A percentile compares a stretch with the other conserved stretches of the same genome.
Conservation (phyloP, 2,113 vertebrate genomes). For the Salminus brasiliensis region DNA sequence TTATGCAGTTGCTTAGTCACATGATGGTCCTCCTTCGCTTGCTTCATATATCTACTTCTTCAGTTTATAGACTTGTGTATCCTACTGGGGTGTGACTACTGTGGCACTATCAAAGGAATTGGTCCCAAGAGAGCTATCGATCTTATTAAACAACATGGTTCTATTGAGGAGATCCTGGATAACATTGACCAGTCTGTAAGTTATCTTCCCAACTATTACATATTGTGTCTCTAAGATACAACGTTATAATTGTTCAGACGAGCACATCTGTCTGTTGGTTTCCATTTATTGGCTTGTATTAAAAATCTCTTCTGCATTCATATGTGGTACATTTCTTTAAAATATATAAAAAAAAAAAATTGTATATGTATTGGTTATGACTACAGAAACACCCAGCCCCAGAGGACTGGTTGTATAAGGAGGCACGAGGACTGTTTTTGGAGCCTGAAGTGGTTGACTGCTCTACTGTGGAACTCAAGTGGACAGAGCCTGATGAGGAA, state of each 20-base stretch:
- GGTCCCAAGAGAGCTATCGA: slow-evolving; percentile 95
- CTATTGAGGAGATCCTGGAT: slow-evolving; percentile 90
- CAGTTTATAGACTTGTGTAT: slow-evolving; percentile 96
- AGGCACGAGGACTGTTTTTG: slow-evolving; percentile 89
- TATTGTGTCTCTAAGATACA: not conserved
- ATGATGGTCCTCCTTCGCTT: too few relatives aligned
- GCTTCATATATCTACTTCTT: not conserved
- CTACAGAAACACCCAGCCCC: slow-evolving; percentile 86
- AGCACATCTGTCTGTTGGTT: too few relatives aligned
- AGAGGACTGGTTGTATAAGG: slow-evolving; percentile 90
- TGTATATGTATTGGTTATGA: not conserved
- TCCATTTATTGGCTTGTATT: too few relatives aligned
- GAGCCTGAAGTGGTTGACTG: slow-evolving; percentile 87
- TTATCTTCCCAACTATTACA: not conserved
- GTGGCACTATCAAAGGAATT: slow-evolving; percentile 92
- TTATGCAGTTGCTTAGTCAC: not conserved
- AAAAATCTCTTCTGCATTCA: too few relatives aligned
- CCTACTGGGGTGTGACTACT: slow-evolving; percentile 96
- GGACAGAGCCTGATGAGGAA: slow-evolving; percentile 88
- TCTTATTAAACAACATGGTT: slow-evolving; percentile 90
- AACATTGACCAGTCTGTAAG: slow-evolving; percentile 83
- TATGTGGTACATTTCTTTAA: not conserved
- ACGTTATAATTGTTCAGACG: too few relatives aligned
- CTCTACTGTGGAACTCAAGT: slow-evolving; percentile 83
- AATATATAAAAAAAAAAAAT: too few relatives aligned